Percentiles rank a stretch among this genome's conserved stretches.
phyloP scores from a whole-genome alignment of 2,888 invertebrate genomes.

The Mythimna impura region DNA sequence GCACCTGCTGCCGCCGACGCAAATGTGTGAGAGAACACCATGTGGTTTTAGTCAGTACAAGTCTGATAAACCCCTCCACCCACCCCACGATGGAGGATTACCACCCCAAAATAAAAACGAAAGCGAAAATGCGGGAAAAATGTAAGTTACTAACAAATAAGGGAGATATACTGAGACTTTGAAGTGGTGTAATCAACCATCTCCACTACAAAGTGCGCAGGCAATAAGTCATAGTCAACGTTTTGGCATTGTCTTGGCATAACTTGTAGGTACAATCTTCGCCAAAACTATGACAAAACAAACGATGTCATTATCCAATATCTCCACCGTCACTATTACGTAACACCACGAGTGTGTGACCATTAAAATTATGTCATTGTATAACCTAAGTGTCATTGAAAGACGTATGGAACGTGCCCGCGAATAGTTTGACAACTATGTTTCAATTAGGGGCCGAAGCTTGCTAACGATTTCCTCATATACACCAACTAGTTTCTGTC shows the following conservation, averaged over 20 bases:
- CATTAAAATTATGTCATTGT: slow-evolving; percentile 60
- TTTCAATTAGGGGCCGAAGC: slow-evolving; percentile 45
- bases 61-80: too few relatives aligned
- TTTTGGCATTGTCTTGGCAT: not conserved
- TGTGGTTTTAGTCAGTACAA: too few relatives aligned
- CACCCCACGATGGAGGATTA: too few relatives aligned
- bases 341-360: slow-evolving; percentile 34
- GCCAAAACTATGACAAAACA: slow-evolving; percentile 21
- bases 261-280: not conserved
- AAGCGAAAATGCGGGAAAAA: too few relatives aligned
- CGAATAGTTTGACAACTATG: slow-evolving; percentile 62
- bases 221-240: slow-evolving; percentile 3
- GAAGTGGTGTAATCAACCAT: not conserved
- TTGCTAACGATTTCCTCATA: slow-evolving; percentile 49
- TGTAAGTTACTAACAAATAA: too few relatives aligned
- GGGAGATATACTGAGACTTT: too few relatives aligned
- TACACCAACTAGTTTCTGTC: not conserved
- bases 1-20: too few relatives aligned
- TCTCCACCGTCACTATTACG: slow-evolving; percentile 29
- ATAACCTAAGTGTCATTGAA: slow-evolving; percentile 53
- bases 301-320: slow-evolving; percentile 40
- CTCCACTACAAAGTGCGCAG: not conserved
- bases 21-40: too few relatives aligned
- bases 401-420: slow-evolving; percentile 54
- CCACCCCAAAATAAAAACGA: too few relatives aligned